phyloP scores from a whole-genome alignment of 2,797 vertebrate genomes.

The Onychomys arenicola region DNA sequence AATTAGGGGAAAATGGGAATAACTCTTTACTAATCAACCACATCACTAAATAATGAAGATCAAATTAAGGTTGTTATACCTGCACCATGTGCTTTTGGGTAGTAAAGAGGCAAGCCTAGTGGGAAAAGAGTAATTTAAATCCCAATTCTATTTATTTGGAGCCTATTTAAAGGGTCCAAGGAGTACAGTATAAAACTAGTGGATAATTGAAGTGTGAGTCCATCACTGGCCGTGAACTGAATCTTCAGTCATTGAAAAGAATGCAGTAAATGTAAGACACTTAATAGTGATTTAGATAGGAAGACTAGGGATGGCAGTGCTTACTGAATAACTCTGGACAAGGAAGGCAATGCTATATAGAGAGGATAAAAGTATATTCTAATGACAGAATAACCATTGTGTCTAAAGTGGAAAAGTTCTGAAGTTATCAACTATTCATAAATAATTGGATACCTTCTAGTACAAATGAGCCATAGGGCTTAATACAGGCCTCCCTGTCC shows the following conservation, averaged over 20 bases:
- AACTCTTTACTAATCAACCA: background rate
- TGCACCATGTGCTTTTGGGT: background rate
- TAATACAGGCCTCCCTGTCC: background rate
- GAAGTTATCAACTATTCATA: background rate
- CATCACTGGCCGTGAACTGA: background rate
- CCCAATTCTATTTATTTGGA: background rate
- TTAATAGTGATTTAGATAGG: background rate
- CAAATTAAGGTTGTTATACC: constrained; percentile 1
- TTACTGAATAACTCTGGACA: background rate
- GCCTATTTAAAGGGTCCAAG: background rate
- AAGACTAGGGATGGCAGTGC: background rate
- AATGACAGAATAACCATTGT: background rate
- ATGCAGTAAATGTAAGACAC: background rate
- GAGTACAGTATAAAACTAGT: background rate
- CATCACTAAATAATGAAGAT: constrained; percentile 23
- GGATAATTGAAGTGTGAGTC: background rate
- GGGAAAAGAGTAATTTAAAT: background rate
- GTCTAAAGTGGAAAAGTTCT: background rate
- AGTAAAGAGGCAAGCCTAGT: background rate
- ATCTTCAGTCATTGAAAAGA: background rate
- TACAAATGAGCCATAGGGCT: background rate
- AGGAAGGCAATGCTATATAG: background rate
- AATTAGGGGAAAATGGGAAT: constrained; percentile 38
- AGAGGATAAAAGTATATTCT: background rate
- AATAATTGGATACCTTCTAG: background rate